Percentiles rank a stretch among this genome's conserved stretches.
Conservation (phyloP, 2,797 vertebrate species). For the Coreius guichenoti region DNA sequence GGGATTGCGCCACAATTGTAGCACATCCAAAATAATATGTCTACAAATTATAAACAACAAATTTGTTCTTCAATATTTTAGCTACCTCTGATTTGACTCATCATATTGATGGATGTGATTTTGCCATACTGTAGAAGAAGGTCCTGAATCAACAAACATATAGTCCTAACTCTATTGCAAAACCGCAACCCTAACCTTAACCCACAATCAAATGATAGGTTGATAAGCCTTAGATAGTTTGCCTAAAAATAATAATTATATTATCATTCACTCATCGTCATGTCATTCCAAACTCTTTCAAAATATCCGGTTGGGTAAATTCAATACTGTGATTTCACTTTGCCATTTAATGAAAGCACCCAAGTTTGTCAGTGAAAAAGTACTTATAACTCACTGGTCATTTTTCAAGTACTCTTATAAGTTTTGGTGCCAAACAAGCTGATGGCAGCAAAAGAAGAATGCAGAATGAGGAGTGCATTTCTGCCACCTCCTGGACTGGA, state of each 20-base stretch:
- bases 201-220: constrained; percentile 30
- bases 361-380: not conserved
- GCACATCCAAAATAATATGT: constrained; percentile 21
- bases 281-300: not conserved
- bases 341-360: not conserved
- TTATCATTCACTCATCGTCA: not conserved
- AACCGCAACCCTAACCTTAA: not conserved
- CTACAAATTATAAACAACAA: constrained; percentile 38
- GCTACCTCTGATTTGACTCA: not conserved
- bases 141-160: not conserved
- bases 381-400: not conserved
- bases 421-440: not conserved
- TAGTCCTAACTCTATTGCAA: not conserved
- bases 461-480: not conserved
- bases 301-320: not conserved
- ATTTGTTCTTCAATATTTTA: constrained; percentile 3
- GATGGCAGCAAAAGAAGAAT: not conserved
- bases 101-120: not conserved
- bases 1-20: constrained; percentile 19
- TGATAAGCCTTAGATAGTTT: constrained; percentile 5
- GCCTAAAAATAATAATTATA: not conserved
- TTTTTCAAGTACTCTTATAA: not conserved
- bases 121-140: not conserved
- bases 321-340: not conserved
- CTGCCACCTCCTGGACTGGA: not conserved